These are phyloP conservation scores for Terrapene triunguis DNA, from an alignment of 2,113 vertebrate genomes.

Conservation along the genomic window DNA sequence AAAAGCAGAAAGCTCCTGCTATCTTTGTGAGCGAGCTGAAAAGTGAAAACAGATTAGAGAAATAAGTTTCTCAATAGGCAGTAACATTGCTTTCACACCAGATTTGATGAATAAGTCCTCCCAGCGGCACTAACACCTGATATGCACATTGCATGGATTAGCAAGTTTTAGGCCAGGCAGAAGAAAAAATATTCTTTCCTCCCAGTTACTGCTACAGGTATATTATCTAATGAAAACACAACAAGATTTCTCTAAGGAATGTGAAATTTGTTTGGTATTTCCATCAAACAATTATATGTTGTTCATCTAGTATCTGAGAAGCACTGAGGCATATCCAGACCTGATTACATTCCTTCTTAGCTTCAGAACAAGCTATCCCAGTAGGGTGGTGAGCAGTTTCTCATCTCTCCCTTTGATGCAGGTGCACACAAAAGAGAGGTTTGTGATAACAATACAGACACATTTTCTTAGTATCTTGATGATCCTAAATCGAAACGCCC, in stretches of 20 bases:
- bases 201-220: slow-evolving; percentile 54
- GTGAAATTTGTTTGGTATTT: slow-evolving; percentile 61
- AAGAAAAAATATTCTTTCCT: slow-evolving; percentile 32
- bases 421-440: neutral
- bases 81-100: slow-evolving; percentile 54
- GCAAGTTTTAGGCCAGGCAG: slow-evolving; percentile 46
- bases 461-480: slow-evolving; percentile 45
- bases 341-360: slow-evolving; percentile 61
- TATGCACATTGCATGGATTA: slow-evolving; percentile 65
- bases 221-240: slow-evolving; percentile 73
- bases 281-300: slow-evolving; percentile 69
- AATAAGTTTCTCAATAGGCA: slow-evolving; percentile 67
- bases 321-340: slow-evolving; percentile 54
- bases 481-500: slow-evolving; percentile 50
- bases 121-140: slow-evolving; percentile 60
- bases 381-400: neutral
- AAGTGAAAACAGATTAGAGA: slow-evolving; percentile 67
- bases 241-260: slow-evolving; percentile 72
- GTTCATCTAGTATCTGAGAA: slow-evolving; percentile 50
- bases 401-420: slow-evolving; percentile 26
- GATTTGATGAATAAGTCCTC: slow-evolving; percentile 63
- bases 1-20: slow-evolving; percentile 59
- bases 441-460: slow-evolving; percentile 20
- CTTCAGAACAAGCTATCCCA: slow-evolving; percentile 29
- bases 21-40: slow-evolving; percentile 66